These are phyloP conservation scores for Anhinga rufa DNA, from an alignment of 2,113 vertebrate genomes.

Conservation along the genomic window DNA sequence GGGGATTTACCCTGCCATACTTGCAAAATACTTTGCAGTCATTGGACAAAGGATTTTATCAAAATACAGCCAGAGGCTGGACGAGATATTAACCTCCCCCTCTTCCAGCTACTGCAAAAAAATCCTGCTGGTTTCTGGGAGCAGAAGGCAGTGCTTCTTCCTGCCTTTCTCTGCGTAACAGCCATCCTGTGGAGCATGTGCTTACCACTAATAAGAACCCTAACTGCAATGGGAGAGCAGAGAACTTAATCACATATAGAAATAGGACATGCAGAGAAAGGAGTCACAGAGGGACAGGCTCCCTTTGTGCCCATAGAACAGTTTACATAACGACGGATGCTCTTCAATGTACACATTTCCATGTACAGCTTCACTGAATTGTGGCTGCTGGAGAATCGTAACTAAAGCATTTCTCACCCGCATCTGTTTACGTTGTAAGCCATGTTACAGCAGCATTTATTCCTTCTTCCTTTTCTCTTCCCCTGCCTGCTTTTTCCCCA, in stretches of 20 bases:
- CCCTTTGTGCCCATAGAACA: not conserved
- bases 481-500: not conserved
- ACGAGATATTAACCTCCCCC: not conserved
- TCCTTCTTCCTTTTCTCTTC: not conserved
- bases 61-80: conserved; percentile 42
- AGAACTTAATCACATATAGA: conserved; percentile 38
- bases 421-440: conserved; percentile 30
- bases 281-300: not conserved
- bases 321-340: not conserved
- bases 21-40: conserved; percentile 1
- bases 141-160: not conserved
- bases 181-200: not conserved
- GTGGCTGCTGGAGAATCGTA: conserved; percentile 3
- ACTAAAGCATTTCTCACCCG: conserved; percentile 32
- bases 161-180: not conserved
- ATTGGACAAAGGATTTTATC: conserved; percentile 36
- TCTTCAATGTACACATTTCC: not conserved
- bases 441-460: conserved; percentile 12
- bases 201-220: not conserved
- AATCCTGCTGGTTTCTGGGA: not conserved
- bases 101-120: not conserved
- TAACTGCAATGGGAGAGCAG: not conserved
- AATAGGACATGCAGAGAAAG: not conserved
- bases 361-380: not conserved
- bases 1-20: not conserved